Evolutionary conservation across 2,113 vertebrate species (phyloP).

Genomic region (Catharus bicknelli): DNA sequence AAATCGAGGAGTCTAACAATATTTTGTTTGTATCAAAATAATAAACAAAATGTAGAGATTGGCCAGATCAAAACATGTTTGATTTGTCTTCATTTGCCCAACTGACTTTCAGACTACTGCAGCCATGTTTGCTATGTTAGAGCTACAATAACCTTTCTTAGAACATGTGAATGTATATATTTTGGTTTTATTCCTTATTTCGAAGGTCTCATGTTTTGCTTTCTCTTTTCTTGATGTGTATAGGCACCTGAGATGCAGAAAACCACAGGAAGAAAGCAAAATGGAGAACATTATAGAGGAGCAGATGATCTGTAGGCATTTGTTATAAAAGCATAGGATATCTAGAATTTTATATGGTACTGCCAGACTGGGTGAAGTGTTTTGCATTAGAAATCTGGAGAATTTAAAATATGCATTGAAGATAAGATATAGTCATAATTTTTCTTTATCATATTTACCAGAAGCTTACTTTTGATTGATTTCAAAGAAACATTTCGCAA

Average conservation of each 20-base stretch:
- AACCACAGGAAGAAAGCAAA: background rate
- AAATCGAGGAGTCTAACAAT: background rate
- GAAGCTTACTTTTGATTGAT: background rate
- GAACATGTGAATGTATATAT: accelerated
- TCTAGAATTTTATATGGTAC: background rate
- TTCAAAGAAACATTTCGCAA: background rate
- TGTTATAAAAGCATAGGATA: background rate
- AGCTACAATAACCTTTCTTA: background rate
- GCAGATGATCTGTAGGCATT: background rate
- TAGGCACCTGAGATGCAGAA: background rate
- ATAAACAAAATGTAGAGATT: background rate
- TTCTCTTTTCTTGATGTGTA: background rate
- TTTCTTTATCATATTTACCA: background rate
- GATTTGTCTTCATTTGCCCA: background rate
- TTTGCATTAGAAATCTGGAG: background rate
- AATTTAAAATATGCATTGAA: background rate
- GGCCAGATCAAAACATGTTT: background rate
- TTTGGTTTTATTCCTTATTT: background rate
- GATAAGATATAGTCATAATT: background rate
- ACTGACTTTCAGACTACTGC: background rate
- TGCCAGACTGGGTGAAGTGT: background rate
- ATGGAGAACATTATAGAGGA: background rate
- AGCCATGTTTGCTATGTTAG: background rate
- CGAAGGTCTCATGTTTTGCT: background rate
- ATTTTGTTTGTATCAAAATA: background rate